phyloP scores from a whole-genome alignment of 2,888 invertebrate genomes.

The Hirtodrosophila alboralis region DNA sequence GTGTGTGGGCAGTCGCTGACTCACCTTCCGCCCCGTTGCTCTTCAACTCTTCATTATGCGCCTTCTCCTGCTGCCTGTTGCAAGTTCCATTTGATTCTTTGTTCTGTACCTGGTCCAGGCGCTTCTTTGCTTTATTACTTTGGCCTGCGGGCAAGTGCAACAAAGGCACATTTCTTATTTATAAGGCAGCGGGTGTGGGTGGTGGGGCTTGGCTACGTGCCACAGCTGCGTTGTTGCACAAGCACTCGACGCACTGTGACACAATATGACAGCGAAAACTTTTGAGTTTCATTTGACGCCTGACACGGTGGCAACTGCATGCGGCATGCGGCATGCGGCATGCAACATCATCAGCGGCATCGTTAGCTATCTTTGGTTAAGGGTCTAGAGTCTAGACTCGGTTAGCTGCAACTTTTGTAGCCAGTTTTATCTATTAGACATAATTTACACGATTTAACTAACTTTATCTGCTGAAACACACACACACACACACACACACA shows the following conservation, averaged over 20 bases:
- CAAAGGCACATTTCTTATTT: conserved; percentile 40
- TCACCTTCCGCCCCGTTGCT: conserved; percentile 20
- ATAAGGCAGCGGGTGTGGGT: conserved; percentile 9
- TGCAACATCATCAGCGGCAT: conserved; percentile 16
- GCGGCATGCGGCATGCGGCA: conserved; percentile 5
- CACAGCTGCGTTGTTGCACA: conserved; percentile 20
- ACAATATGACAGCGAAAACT: conserved; percentile 61
- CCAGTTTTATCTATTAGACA: conserved; percentile 75
- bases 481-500: conserved; percentile 1
- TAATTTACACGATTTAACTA: conserved; percentile 78
- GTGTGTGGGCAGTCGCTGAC: conserved; percentile 48
- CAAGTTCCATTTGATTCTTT: conserved; percentile 26
- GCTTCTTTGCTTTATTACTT: conserved; percentile 51
- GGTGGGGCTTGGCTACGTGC: conserved; percentile 33
- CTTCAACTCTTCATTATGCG: neutral
- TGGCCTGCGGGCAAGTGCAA: conserved; percentile 50
- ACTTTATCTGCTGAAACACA: conserved; percentile 53
- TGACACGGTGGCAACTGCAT: conserved; percentile 12
- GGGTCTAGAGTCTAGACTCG: conserved; percentile 53
- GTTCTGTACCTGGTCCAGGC: conserved; percentile 7
- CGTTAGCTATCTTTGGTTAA: conserved; percentile 49
- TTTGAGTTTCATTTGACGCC: conserved; percentile 42
- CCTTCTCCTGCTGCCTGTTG: conserved; percentile 29
- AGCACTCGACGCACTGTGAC: conserved; percentile 29
- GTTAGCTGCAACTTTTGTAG: conserved; percentile 43